These are phyloP conservation scores for Chymomyza costata DNA, from an alignment of 1,140 invertebrate genomes.

Conservation along the genomic window DNA sequence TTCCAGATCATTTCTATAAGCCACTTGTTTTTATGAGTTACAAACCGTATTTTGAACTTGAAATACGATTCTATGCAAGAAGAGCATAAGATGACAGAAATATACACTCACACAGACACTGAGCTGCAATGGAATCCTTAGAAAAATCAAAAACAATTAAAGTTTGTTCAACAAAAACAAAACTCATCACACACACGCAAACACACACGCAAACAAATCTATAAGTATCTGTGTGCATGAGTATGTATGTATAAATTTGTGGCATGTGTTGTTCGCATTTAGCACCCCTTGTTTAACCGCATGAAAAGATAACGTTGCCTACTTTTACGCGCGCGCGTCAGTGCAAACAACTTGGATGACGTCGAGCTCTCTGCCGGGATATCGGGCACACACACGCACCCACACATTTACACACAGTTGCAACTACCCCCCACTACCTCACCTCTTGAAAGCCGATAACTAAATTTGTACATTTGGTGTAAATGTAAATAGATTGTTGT, in stretches of 20 bases:
- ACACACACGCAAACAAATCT: slow-evolving; percentile 25
- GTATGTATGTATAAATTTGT: slow-evolving; percentile 57
- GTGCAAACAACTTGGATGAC: slow-evolving; percentile 67
- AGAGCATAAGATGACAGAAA: too few relatives aligned
- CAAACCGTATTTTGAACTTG: too few relatives aligned
- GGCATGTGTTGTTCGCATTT: slow-evolving; percentile 22
- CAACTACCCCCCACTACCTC: neutral
- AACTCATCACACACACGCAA: slow-evolving; percentile 62
- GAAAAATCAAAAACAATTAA: slow-evolving; percentile 71
- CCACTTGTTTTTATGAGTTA: too few relatives aligned
- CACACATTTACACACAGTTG: too few relatives aligned
- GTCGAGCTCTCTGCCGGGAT: slow-evolving; percentile 36
- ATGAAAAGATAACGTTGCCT: slow-evolving; percentile 60
- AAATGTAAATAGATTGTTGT: slow-evolving; percentile 67
- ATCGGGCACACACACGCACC: slow-evolving; percentile 17
- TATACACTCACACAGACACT: too few relatives aligned
- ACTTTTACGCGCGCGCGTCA: slow-evolving; percentile 62
- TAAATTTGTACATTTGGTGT: slow-evolving; percentile 73
- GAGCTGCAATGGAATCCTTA: slow-evolving; percentile 54
- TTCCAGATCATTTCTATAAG: too few relatives aligned
- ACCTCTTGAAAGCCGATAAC: slow-evolving; percentile 63
- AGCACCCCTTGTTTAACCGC: slow-evolving; percentile 2
- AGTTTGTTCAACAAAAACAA: slow-evolving; percentile 71
- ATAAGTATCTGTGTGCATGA: too few relatives aligned
- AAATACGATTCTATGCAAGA: too few relatives aligned